Base-by-base conservation (phyloP, 2,797 vertebrate species). In the Melanotaenia maccullochi region DNA sequence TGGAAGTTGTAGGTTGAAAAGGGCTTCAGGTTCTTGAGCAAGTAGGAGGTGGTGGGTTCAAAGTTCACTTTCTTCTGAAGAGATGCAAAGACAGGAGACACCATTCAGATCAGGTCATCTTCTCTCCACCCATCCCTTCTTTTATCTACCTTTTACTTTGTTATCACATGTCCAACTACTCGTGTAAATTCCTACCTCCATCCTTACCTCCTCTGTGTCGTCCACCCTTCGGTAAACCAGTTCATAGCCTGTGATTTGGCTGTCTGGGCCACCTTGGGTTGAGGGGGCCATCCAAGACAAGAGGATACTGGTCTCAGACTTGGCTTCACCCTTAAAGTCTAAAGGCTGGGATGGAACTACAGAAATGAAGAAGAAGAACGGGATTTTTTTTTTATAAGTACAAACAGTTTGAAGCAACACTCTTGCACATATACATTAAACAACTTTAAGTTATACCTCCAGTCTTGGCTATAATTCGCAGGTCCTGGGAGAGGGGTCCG, bases 401-500 rank as follows among this genome's bases (percentile, higher is more conserved):
- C 7, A 9, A 47, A 6, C 16, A 20, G 20, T 44, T 47, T 47
- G 2, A 47, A 20, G 42, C 1, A 7, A 44, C 6, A 18, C 18
- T 20, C 18, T 47, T 18, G 18, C 4, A 20, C 5, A 47, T 6
- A 6, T 11, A 9, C n/a, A 49, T 16, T 36, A 11, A 47, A n/a
- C n/a, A 24, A 13, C 20, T n/a, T 8, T 35, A 22, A 22, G 44
- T 60, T 68, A 63, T 93, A 99, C 98, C 98, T 95, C 98, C 98
- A 68, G 97, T 99, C 85, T 99, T 98, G 78, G 98, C 97, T 80
- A 99, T 98, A 85, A 99, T 98, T 90, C 98, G 97, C 87, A 99
- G 96, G 86, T 99, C 98, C 82, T 95, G 96, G 71, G 98, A 99
- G 81, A 99, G 95, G 4, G 98, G 98, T 64, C 98, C 98, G 32